These are phyloP conservation scores for Sebastes paucispinis DNA, from an alignment of 2,797 vertebrate genomes.

Conservation along the genomic window DNA sequence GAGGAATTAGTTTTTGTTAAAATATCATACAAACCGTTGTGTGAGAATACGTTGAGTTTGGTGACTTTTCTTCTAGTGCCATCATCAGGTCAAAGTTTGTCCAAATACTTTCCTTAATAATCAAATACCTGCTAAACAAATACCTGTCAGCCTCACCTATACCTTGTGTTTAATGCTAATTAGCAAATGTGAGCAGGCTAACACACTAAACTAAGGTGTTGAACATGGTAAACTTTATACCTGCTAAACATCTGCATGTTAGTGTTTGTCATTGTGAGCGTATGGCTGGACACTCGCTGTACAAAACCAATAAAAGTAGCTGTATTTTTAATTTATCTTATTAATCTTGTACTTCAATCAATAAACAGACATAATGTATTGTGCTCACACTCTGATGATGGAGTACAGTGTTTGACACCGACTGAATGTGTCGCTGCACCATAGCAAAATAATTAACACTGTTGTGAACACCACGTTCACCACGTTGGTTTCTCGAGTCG, in stretches of 20 bases:
- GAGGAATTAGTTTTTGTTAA: too few species aligned
- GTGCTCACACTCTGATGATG: neutral
- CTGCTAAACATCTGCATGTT: neutral
- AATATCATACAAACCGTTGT: too few species aligned
- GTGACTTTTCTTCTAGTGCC: too few species aligned
- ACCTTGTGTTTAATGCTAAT: neutral
- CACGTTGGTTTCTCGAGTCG: neutral
- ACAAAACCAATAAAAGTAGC: rapidly evolving
- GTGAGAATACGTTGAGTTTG: too few species aligned
- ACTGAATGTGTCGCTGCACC: rapidly evolving
- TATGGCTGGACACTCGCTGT: neutral
- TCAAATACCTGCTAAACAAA: neutral
- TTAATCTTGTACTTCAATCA: neutral
- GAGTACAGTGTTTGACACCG: neutral
- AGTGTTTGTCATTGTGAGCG: neutral
- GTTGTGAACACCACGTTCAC: neutral
- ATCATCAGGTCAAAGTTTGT: neutral
- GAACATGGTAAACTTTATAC: too few species aligned
- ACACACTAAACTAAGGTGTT: neutral
- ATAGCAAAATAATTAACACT: neutral
- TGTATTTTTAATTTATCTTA: neutral
- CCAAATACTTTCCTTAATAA: too few species aligned
- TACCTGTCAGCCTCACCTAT: neutral
- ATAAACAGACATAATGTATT: neutral
- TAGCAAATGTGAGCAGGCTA: neutral